These are phyloP conservation scores for Paelopatides confundens DNA, from an alignment of 53 echinoderm and acorn worm genomes.

Conservation along the genomic window DNA sequence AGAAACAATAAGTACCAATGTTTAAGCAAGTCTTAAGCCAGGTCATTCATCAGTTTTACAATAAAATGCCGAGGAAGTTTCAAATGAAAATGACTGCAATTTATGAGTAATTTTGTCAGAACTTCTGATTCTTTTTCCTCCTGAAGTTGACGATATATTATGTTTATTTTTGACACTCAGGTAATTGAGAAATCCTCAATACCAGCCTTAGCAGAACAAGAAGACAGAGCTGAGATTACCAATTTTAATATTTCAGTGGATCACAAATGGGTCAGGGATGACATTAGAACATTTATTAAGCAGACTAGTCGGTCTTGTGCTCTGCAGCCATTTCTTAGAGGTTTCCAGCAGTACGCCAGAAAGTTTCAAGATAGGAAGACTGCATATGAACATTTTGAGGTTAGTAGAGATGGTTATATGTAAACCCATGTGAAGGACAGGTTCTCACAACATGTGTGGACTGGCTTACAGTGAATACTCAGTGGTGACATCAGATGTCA, in stretches of 20 bases:
- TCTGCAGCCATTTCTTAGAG: constrained; percentile 86
- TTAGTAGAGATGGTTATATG: not conserved
- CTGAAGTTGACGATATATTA: not conserved
- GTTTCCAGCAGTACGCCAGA: constrained; percentile 79
- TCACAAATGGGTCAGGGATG: constrained; percentile 28
- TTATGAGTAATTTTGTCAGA: not conserved
- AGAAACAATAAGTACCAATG: too few relatives aligned
- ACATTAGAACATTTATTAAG: constrained; percentile 44
- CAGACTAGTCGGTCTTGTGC: constrained; percentile 54
- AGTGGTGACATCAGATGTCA: too few relatives aligned
- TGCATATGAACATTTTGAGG: constrained; percentile 72
- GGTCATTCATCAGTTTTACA: too few relatives aligned
- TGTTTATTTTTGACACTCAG: not conserved
- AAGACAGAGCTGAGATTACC: constrained; percentile 10
- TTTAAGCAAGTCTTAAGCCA: too few relatives aligned
- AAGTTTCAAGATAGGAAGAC: constrained; percentile 64
- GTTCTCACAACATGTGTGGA: too few relatives aligned
- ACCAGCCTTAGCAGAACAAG: constrained; percentile 33
- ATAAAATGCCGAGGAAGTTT: too few relatives aligned
- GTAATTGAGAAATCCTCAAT: not conserved
- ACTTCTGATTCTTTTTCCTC: not conserved
- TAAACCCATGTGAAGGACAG: too few relatives aligned
- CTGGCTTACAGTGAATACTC: too few relatives aligned
- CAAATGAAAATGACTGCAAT: too few relatives aligned
- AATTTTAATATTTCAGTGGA: constrained; percentile 17